Evolutionary conservation across 2,888 invertebrate genomes (phyloP), one percentile per base, ranked within the genome.

Genomic region (Miltochrista miniata): DNA sequence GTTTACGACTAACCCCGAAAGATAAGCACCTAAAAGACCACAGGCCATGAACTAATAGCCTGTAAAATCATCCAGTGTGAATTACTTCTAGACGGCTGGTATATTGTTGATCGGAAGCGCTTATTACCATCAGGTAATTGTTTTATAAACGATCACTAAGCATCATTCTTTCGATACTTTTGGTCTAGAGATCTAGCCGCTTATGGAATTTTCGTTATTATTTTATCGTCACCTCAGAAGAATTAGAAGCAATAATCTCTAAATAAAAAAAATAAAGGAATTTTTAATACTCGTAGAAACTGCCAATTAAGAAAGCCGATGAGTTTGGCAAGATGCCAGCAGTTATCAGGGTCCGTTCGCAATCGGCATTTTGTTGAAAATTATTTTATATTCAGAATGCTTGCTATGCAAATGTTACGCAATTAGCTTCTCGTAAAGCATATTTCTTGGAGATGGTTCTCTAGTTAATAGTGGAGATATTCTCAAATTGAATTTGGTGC

Each of bases 291-390:
- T n/a, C n/a, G n/a, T 53, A 36, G 48, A 53, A 49, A 44, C n/a
- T 51, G 53, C 49, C 49, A 51, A 54, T 56, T 47, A 49, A 33
- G 15, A 29, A 14, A 65, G 59, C 54, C 56, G 48, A 59, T 62
- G 63, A 59, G 52, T 52, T 57, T 62, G 67, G 64, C 59, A n/a
- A 38, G 24, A 15, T 48, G 63, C 66, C 67, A 64, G 44, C 47
- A 66, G 65, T 64, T 59, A 62, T 35, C 40, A 49, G 48, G 24
- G 13, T 18, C 31, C 38, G 30, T 33, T 49, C 33, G 18, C 49
- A 29, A 13, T 14, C 29, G 34, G 33, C 10, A 14, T 38, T 49
- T 10, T 24, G 35, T 29, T 38, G 43, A 24, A 39, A 38, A 33
- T 37, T 38, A 37, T 31, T 47, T 38, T 42, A 37, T 42, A 33